Evolutionary conservation across 2,113 vertebrate species (phyloP), one percentile per base, ranked within the genome.

Genomic region (Saimiri boliviensis): DNA sequence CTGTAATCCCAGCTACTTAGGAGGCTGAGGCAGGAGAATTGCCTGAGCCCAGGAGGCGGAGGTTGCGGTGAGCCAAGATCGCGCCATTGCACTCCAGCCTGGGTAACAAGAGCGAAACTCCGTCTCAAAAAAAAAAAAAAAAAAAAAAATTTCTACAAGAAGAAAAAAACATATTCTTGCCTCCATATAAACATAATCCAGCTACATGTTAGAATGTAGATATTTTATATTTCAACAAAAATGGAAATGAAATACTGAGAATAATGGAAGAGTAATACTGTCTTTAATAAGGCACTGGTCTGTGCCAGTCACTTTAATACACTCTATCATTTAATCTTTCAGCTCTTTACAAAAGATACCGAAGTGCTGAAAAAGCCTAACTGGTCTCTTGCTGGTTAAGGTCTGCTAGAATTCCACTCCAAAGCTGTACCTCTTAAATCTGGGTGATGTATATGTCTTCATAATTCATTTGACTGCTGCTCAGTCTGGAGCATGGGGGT

Each of bases 131-230:
- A n/a, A n/a, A n/a, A n/a, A n/a, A n/a, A n/a, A n/a, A n/a, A n/a
- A n/a, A n/a, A n/a, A n/a, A n/a, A n/a, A n/a, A 79, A 96, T 60
- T 74, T 81, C 6, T 97, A 12, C 25, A 84, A 92, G 71, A 88
- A 89, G 13, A 12, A 90, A 95, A 93, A 77, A 45, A 30, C 32
- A 13, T 63, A 92, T 63, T 91, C n/a, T 32, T 83, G 27, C 49
- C 47, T 89, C 68, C 68, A 94, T 95, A 84, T 42, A 42, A 82
- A 93, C 95, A 92, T 45, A 93, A 96, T 54, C 32, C 54, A 63
- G n/a, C 23, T 77, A 93, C 21, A 35, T 6, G 35, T 84, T 84
- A 94, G 71, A 63, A 80, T 56, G 11, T 54, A 21, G 56, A 45
- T 49, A 88, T 40, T 68, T 70, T n/a, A 32, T 20, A 94, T 54